These are phyloP conservation scores for Aeoliscus strigatus DNA, from an alignment of 2,797 vertebrate species.

Conservation along the genomic window DNA sequence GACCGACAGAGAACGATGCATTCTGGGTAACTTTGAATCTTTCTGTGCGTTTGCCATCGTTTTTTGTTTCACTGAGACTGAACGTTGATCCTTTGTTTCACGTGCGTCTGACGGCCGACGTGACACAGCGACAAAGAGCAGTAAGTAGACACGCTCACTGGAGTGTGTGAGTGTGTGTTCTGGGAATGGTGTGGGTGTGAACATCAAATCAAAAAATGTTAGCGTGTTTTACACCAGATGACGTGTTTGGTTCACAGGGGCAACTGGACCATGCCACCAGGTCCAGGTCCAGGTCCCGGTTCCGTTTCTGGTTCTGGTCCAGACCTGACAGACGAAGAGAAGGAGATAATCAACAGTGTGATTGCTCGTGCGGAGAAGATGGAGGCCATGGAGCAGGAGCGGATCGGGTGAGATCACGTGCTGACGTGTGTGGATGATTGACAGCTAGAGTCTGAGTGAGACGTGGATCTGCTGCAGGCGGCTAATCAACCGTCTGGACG, in stretches of 20 bases:
- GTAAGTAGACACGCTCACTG: constrained; percentile 56
- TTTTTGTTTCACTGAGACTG: constrained; percentile 2
- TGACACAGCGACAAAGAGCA: constrained; percentile 71
- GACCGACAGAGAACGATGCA: constrained; percentile 66
- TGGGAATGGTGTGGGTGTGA: constrained; percentile 2
- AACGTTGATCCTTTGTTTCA: constrained; percentile 37
- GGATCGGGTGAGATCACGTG: constrained; percentile 89
- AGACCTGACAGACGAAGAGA: constrained; percentile 95
- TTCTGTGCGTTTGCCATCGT: neutral
- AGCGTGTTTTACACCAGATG: constrained; percentile 18
- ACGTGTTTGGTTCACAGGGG: constrained; percentile 57
- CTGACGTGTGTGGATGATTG: constrained; percentile 30
- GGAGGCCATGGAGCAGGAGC: constrained; percentile 96
- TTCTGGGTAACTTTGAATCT: constrained; percentile 52
- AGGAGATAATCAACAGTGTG: constrained; percentile 93
- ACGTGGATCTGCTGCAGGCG: constrained; percentile 71
- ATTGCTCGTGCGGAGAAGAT: constrained; percentile 94
- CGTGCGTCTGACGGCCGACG: constrained; percentile 29
- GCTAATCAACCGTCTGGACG: constrained; percentile 90
- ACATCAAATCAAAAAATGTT: constrained; percentile 8
- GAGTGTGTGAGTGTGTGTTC: neutral
- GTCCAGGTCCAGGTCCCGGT: constrained; percentile 49
- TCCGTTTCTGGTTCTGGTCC: constrained; percentile 63
- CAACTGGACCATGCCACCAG: constrained; percentile 65
- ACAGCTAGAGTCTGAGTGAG: constrained; percentile 21